These are phyloP conservation scores for Nomada fucata DNA, from an alignment of 2,888 invertebrate species.

Conservation along the genomic window DNA sequence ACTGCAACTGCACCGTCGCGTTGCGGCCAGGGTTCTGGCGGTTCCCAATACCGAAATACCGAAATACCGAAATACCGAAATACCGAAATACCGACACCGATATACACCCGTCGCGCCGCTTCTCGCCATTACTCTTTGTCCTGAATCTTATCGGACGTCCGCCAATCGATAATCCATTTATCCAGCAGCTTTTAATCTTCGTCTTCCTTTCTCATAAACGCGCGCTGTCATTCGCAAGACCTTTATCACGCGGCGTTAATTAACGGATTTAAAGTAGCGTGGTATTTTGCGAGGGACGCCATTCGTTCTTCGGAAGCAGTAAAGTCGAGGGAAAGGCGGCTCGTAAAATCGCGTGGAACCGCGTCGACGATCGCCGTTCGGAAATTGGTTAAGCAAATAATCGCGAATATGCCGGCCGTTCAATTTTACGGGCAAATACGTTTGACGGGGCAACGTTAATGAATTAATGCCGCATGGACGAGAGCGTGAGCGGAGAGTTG, in stretches of 20 bases:
- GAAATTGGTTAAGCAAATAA: slow-evolving; percentile 81
- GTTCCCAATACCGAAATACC: slow-evolving; percentile 65
- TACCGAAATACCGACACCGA: slow-evolving; percentile 60
- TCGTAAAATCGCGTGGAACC: slow-evolving; percentile 29
- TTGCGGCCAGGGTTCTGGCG: slow-evolving; percentile 79
- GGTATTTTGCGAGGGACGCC: background rate
- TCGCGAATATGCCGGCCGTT: slow-evolving; percentile 68
- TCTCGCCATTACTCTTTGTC: background rate
- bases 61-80: slow-evolving; percentile 65
- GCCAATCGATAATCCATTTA: background rate
- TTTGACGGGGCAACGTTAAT: slow-evolving; percentile 74
- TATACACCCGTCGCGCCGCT: background rate
- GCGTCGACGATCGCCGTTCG: slow-evolving; percentile 48
- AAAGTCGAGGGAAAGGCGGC: slow-evolving; percentile 2
- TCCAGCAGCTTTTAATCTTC: background rate
- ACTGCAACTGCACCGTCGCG: slow-evolving; percentile 84
- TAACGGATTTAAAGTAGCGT: background rate
- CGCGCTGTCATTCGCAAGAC: too few relatives aligned
- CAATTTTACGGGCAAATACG: slow-evolving; percentile 81
- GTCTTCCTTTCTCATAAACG: background rate
- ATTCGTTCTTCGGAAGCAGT: background rate
- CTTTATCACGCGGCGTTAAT: background rate
- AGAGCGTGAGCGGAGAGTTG: slow-evolving; percentile 40
- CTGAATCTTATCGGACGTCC: background rate
- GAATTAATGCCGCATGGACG: slow-evolving; percentile 77